Base-by-base conservation (phyloP, 64 coral and sea anemone genomes). In the Catalaphyllia jardinei region DNA sequence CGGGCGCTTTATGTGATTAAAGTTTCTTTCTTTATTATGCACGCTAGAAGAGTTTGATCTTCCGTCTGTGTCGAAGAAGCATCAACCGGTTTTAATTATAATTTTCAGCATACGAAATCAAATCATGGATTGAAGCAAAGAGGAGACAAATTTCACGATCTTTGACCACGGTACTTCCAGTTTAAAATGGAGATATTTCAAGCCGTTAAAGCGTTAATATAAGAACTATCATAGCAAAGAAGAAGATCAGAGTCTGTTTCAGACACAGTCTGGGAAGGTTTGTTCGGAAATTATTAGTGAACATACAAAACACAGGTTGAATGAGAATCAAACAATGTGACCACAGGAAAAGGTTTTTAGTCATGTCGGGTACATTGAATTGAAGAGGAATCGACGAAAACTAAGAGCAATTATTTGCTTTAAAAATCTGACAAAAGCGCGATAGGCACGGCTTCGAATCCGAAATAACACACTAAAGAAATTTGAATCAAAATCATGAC, bases 251-350 rank as follows among this genome's bases (percentile, higher is more conserved):
- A n/a, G 24, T 65, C 22, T 69, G 8, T 24, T 69, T 24, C 25
- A 57, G 54, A 57, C 15, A 49, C 24, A 25, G 35, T n/a, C 12
- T n/a, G 20, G 20, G 17, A 67, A 42, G 30, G 0, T 55, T 62
- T 64, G 10, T 22, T 17, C 18, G 19, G 13, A 17, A 13, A 50
- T 24, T 3, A 13, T 28, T 24, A 57, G 19, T 28, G 50, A 79
- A 54, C 30, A n/a, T 64, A 13, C 39, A 50, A 85, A 85, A 5
- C 63, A 28, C 81, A 85, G 81, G 81, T 85, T 71, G 81, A 85
- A 71, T 19, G 6, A 33, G 30, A 25, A 28, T 71, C 2, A 85
- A 71, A 85, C 81, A 85, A 85, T 85, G 22, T 19, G 16, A 71
- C 81, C 81, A 85, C 81, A 85, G 62, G 81, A 85, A 85, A 85